These are phyloP conservation scores for Tylochromis polylepis DNA, from an alignment of 2,113 vertebrate species.

Conservation along the genomic window DNA sequence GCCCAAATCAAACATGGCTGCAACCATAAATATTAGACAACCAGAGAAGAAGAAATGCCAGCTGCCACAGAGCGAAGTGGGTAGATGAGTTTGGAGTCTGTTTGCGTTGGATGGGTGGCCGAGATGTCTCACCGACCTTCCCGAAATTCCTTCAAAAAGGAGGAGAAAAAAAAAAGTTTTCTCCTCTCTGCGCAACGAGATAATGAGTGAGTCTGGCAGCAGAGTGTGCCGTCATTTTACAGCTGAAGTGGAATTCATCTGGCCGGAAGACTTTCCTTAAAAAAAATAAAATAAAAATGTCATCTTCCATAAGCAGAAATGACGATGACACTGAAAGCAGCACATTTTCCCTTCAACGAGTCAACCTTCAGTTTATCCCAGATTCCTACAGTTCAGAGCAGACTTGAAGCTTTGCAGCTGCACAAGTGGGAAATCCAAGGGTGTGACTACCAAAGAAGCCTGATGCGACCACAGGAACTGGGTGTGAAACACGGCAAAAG, in stretches of 20 bases:
- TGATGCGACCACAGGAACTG: slow-evolving; percentile 5
- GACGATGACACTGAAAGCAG: neutral
- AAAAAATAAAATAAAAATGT: neutral
- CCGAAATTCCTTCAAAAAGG: neutral
- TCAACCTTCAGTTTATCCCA: neutral
- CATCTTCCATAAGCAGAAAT: neutral
- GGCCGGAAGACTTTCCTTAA: neutral
- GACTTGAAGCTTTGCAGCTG: neutral
- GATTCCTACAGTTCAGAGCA: neutral
- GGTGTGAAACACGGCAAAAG: neutral
- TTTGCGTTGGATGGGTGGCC: neutral
- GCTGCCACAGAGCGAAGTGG: neutral
- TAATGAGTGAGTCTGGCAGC: slow-evolving; percentile 3
- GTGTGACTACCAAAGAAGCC: neutral
- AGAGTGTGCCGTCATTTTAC: neutral
- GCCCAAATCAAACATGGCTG: slow-evolving; percentile 11
- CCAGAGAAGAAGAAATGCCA: neutral
- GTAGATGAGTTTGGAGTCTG: neutral
- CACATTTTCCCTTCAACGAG: neutral
- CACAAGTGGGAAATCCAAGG: neutral
- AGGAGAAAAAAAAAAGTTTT: neutral
- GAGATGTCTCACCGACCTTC: neutral
- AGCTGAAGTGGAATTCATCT: neutral
- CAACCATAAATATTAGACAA: neutral
- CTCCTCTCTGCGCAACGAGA: neutral